These are phyloP conservation scores for Drosophila serrata DNA, from an alignment of 1,140 invertebrate species.

Conservation along the genomic window DNA sequence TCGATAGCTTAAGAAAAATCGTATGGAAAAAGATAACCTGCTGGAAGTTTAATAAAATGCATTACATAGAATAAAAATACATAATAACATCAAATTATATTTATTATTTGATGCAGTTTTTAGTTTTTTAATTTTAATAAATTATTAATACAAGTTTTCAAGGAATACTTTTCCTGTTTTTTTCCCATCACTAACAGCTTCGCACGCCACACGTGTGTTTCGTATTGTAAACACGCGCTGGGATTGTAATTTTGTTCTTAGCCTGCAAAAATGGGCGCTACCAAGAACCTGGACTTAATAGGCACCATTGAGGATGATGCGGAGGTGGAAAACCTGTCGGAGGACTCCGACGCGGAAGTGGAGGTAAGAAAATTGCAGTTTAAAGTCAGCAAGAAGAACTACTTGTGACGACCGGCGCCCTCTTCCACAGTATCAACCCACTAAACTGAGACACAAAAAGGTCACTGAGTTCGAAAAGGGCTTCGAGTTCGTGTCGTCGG, in stretches of 20 bases:
- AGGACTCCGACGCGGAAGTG: slow-evolving; percentile 93
- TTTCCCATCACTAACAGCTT: slow-evolving; percentile 19
- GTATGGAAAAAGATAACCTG: too few species aligned
- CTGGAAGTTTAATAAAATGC: background rate
- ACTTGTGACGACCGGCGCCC: background rate
- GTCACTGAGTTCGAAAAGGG: slow-evolving; percentile 90
- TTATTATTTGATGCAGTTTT: background rate
- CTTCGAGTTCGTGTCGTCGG: slow-evolving; percentile 91
- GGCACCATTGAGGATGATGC: slow-evolving; percentile 93
- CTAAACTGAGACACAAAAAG: slow-evolving; percentile 90
- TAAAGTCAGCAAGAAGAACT: slow-evolving; percentile 13
- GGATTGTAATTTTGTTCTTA: slow-evolving; percentile 22
- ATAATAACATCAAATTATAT: background rate
- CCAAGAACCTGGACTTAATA: slow-evolving; percentile 81
- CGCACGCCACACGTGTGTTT: slow-evolving; percentile 62
- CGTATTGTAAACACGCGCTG: slow-evolving; percentile 68
- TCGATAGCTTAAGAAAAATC: slow-evolving; percentile 12
- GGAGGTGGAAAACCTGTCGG: slow-evolving; percentile 91
- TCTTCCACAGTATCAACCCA: slow-evolving; percentile 90
- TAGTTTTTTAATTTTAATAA: background rate
- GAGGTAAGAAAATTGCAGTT: slow-evolving; percentile 87
- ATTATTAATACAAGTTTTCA: background rate
- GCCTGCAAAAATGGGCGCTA: slow-evolving; percentile 64
- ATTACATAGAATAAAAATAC: background rate
- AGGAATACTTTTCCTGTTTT: background rate